Percentiles rank a stretch among this genome's conserved stretches.
Evolutionary conservation across 2,113 vertebrate species (phyloP).

Genomic region (Plotosus lineatus): DNA sequence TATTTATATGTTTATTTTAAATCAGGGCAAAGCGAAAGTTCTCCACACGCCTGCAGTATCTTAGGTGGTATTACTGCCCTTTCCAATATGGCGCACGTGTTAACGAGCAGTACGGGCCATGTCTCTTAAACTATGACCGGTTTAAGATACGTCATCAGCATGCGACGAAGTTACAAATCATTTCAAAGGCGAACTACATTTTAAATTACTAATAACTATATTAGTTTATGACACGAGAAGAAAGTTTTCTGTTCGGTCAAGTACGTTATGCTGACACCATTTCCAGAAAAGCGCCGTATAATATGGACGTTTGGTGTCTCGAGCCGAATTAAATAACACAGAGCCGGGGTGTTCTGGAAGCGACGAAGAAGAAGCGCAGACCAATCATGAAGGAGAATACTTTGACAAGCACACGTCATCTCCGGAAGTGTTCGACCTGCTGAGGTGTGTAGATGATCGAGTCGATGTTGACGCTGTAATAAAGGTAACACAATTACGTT

Average conservation of each 20-base stretch:
- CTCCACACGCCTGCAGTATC: too few species aligned
- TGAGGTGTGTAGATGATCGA: neutral
- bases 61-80: neutral
- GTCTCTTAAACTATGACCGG: too few species aligned
- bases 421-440: neutral
- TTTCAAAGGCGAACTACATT: too few species aligned
- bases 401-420: neutral
- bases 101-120: too few species aligned
- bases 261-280: too few species aligned
- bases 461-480: neutral
- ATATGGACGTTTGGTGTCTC: too few species aligned
- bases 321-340: neutral
- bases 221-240: too few species aligned
- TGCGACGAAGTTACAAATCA: neutral
- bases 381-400: neutral
- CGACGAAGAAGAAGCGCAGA: neutral
- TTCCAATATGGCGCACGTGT: neutral
- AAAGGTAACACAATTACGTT: neutral
- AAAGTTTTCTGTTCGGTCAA: too few species aligned
- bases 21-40: too few species aligned
- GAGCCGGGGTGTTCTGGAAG: rapidly evolving
- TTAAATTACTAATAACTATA: too few species aligned
- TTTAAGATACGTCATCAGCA: neutral
- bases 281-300: too few species aligned
- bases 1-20: too few species aligned